phyloP scores from a whole-genome alignment of 2,797 vertebrate genomes.

The Rhinoraja longicauda region DNA sequence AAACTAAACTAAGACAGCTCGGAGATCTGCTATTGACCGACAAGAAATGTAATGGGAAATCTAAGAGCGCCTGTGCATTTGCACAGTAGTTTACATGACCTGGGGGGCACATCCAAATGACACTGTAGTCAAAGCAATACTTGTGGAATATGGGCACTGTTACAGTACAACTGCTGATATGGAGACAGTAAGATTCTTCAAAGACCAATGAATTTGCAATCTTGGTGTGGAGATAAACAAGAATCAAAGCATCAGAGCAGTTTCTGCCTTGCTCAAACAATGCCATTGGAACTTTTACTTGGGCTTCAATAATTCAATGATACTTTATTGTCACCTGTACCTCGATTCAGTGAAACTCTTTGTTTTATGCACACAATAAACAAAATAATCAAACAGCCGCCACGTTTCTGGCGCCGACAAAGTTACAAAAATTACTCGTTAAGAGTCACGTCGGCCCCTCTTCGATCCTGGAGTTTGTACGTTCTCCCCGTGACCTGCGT shows the following conservation, averaged over 20 bases:
- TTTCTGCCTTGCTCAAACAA: not conserved
- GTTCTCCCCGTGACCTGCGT: too few species aligned
- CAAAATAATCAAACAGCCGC: too few species aligned
- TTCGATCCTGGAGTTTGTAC: too few species aligned
- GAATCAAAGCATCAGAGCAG: not conserved
- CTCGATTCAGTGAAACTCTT: too few species aligned
- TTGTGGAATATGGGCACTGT: not conserved
- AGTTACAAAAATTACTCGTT: too few species aligned
- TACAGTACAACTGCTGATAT: not conserved
- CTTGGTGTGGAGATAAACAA: not conserved
- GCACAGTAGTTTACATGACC: not conserved
- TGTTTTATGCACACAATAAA: too few species aligned
- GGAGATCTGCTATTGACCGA: not conserved
- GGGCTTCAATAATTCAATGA: too few species aligned
- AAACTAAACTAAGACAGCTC: too few species aligned
- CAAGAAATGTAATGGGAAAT: not conserved
- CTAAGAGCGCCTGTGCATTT: not conserved
- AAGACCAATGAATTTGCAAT: not conserved
- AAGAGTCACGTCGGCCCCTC: too few species aligned
- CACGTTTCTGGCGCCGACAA: too few species aligned
- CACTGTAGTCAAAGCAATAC: not conserved
- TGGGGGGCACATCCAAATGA: not conserved
- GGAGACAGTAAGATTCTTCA: not conserved
- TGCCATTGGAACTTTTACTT: not conserved
- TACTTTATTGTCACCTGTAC: too few species aligned